phyloP scores from a whole-genome alignment of 30 jellyfish, hydroid and myxozoan species.

The Haliclystus octoradiatus region DNA sequence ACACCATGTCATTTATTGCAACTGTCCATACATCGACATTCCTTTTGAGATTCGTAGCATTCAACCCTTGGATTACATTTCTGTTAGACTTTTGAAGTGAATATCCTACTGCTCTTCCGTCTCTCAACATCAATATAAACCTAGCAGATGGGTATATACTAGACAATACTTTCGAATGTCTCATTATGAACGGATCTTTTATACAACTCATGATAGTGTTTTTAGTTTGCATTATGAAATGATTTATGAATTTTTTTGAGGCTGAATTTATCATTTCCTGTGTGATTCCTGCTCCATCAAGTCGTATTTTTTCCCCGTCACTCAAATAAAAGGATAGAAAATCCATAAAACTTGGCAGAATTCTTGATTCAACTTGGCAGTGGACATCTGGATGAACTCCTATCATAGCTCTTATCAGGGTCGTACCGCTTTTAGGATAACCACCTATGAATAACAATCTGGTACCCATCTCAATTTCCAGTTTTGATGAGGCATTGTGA shows the following conservation, averaged over 20 bases:
- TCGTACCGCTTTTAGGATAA: constrained; percentile 13
- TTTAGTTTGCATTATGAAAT: neutral
- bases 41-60: neutral
- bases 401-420: constrained; percentile 2
- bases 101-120: constrained; percentile 10
- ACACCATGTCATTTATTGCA: neutral
- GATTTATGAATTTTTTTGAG: neutral
- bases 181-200: neutral
- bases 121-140: constrained; percentile 5
- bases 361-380: constrained; percentile 14
- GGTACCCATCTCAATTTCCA: too few relatives aligned
- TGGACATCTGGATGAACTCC: constrained; percentile 4
- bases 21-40: neutral
- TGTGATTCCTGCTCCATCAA: neutral
- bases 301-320: neutral
- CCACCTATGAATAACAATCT: constrained; percentile 6
- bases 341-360: constrained; percentile 4
- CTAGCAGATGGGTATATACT: neutral
- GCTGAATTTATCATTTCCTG: neutral
- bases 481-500: too few relatives aligned
- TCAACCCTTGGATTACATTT: neutral
- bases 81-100: neutral
- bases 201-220: neutral
- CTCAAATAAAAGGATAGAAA: neutral
- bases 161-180: neutral